phyloP scores from a whole-genome alignment of 2,888 invertebrate genomes.

The Nomada hirtipes region DNA sequence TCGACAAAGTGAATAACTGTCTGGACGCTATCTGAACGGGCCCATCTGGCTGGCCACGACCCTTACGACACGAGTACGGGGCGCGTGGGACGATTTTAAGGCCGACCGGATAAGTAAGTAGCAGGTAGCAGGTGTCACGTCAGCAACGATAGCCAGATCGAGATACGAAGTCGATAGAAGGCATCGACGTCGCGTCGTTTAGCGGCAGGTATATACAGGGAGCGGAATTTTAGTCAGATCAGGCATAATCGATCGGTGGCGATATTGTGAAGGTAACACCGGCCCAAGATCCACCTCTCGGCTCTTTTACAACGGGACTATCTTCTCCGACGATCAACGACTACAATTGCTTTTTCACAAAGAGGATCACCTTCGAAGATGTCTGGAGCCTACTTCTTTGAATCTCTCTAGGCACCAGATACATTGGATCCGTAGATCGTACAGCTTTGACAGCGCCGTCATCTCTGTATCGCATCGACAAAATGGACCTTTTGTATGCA shows the following conservation, averaged over 20 bases:
- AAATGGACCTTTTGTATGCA: conserved; percentile 1
- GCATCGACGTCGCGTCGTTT: conserved; percentile 72
- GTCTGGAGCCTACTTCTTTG: conserved; percentile 30
- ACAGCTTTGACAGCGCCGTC: conserved; percentile 57
- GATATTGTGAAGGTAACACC: conserved; percentile 46
- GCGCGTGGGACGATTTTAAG: conserved; percentile 67
- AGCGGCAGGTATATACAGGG: conserved; percentile 49
- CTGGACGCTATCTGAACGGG: conserved; percentile 50
- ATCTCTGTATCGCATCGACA: conserved; percentile 29
- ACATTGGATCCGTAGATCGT: conserved; percentile 24
- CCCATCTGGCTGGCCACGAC: conserved; percentile 44
- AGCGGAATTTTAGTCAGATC: conserved; percentile 69
- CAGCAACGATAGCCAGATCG: conserved; percentile 58
- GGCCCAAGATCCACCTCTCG: conserved; percentile 13
- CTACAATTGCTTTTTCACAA: conserved; percentile 68
- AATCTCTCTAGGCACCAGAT: conserved; percentile 40
- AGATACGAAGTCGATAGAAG: conserved; percentile 71
- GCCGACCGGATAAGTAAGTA: conserved; percentile 60
- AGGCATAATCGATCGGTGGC: conserved; percentile 70
- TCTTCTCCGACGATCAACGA: conserved; percentile 56
- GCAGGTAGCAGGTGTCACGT: conserved; percentile 80
- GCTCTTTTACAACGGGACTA: conserved; percentile 25
- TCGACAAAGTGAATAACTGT: conserved; percentile 68
- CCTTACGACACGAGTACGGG: conserved; percentile 37
- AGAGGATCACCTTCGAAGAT: conserved; percentile 62